A percentile compares a stretch with the other conserved stretches of the same genome.
Conservation (phyloP, 2,888 invertebrate genomes). For the Hermaeophaga mercurialis region DNA sequence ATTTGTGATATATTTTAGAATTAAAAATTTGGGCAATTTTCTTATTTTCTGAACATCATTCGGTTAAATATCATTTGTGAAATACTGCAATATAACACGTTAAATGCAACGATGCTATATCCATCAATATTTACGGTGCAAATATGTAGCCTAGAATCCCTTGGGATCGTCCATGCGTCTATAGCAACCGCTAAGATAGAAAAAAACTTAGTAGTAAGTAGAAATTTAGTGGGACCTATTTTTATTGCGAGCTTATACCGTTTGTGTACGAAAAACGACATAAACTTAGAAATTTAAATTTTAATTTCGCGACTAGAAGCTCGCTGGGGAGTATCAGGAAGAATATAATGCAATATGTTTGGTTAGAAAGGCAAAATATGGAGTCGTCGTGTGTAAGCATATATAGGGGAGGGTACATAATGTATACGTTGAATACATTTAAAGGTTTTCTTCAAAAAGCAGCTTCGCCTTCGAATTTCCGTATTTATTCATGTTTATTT, state of each 20-base stretch:
- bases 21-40: no score
- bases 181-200: no score
- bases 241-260: conserved; percentile 6
- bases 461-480: conserved; percentile 1
- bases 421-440: conserved; percentile 17
- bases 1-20: no score
- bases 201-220: conserved; percentile 25
- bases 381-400: neutral
- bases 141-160: no score
- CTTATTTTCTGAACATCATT: no score
- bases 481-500: conserved; percentile 12
- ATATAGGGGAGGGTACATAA: conserved; percentile 19
- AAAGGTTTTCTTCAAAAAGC: neutral
- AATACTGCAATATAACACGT: no score
- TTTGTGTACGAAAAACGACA: conserved; percentile 1
- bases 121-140: no score
- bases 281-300: conserved; percentile 22
- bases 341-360: conserved; percentile 15
- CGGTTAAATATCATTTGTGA: no score
- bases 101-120: no score
- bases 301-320: conserved; percentile 22
- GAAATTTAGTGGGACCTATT: conserved; percentile 18
- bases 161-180: no score
- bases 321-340: neutral
- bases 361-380: conserved; percentile 12